Percentiles rank a stretch among this genome's conserved stretches.
phyloP scores from a whole-genome alignment of 2,113 vertebrate species.

The Perca flavescens region DNA sequence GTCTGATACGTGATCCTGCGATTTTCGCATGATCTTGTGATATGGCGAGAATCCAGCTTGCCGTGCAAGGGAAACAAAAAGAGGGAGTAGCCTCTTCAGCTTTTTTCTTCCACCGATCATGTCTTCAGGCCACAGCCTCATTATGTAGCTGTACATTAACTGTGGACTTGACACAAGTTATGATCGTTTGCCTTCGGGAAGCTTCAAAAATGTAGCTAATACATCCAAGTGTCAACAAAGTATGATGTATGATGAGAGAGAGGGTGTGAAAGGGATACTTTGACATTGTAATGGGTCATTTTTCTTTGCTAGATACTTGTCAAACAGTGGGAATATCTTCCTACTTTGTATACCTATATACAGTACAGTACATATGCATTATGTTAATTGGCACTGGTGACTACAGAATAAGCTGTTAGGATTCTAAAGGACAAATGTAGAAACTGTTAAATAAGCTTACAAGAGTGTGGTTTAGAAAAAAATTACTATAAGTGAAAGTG shows the following conservation, averaged over 20 bases:
- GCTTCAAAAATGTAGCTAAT: conserved; percentile 18
- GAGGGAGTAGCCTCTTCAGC: background rate
- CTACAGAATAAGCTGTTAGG: background rate
- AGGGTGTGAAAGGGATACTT: conserved; percentile 1
- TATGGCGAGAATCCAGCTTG: too few relatives aligned
- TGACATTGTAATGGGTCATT: conserved; percentile 7
- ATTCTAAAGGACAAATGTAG: background rate
- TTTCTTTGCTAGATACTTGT: conserved; percentile 5
- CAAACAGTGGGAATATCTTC: background rate
- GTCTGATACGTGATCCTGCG: too few relatives aligned
- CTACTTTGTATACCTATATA: background rate
- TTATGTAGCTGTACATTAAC: background rate
- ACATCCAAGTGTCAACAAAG: conserved; percentile 33
- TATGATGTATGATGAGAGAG: conserved; percentile 28
- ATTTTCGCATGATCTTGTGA: too few relatives aligned
- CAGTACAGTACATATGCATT: background rate
- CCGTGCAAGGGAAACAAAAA: background rate
- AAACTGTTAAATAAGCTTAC: background rate
- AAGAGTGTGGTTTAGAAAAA: background rate
- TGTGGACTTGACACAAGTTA: conserved; percentile 21
- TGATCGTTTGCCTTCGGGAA: conserved; percentile 40
- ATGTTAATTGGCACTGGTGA: background rate
- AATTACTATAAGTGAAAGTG: background rate
- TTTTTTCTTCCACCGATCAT: background rate
- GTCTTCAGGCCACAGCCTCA: background rate